phyloP scores from a whole-genome alignment of 2,113 vertebrate species.

The Neotoma lepida region DNA sequence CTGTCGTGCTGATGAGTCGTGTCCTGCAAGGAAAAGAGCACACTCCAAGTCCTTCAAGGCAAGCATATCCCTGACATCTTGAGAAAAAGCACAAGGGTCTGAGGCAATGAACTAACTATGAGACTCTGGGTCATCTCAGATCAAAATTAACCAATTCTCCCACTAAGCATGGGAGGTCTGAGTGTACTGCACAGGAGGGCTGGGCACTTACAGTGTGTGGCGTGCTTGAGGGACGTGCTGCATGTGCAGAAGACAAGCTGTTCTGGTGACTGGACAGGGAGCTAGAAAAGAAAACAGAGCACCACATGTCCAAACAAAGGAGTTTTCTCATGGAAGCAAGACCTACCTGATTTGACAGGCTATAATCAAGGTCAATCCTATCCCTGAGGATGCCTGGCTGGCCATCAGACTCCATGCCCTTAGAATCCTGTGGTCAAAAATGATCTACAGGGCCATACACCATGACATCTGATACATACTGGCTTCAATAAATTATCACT shows the following conservation, averaged over 20 bases:
- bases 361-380: not conserved
- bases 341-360: not conserved
- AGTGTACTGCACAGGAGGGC: not conserved
- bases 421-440: not conserved
- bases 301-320: not conserved
- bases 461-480: not conserved
- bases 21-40: not conserved
- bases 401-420: not conserved
- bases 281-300: constrained; percentile 76
- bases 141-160: not conserved
- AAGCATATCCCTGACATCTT: not conserved
- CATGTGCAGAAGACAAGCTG: constrained; percentile 90
- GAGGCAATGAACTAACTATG: not conserved
- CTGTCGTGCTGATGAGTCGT: not conserved
- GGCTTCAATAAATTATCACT: not conserved
- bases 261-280: constrained; percentile 88
- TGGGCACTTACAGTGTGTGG: constrained; percentile 90
- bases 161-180: not conserved
- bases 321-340: not conserved
- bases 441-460: not conserved
- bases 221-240: constrained; percentile 87
- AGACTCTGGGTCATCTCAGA: not conserved
- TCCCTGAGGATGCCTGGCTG: not conserved
- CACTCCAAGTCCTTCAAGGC: not conserved
- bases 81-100: not conserved